Evolutionary conservation across 2,113 vertebrate genomes (phyloP), one percentile per base, ranked within the genome.

Genomic region (Ursus arctos): DNA sequence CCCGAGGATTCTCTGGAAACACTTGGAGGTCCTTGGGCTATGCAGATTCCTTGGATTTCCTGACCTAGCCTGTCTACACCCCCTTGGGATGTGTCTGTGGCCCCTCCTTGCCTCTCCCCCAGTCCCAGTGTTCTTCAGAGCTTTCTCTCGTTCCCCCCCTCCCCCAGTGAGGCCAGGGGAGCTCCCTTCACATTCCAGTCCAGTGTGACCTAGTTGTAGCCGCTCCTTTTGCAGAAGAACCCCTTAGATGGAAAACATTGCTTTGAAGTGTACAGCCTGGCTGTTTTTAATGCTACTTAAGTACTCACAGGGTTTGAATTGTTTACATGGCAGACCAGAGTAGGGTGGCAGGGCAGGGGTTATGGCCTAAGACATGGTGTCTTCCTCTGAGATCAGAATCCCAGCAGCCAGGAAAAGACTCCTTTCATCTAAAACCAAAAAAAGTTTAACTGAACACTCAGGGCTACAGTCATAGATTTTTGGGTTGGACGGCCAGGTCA

Each of bases 231-330:
- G 71, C 61, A 93, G 92, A 93, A 95, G 88, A 81, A 43, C 36
- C 61, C n/a, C 57, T 57, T 1, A 81, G 82, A 93, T 53, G 8
- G 92, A 76, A 74, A 49, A 51, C 81, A 57, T 69, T 0, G 1
- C 11, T 90, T 95, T 26, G 86, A 97, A 95, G 95, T 77, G 47
- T 14, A 57, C n/a, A 1, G 5, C 33, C 74, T 61, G 61, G 43
- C 90, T 92, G 83, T 80, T 94, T 90, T 57, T 83, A 81, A 80
- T 84, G 96, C 72, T 67, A 10, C 67, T 94, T 53, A 36, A 57
- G 22, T 85, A 59, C 67, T 59, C 79, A 15, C 84, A 79, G 49
- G 63, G 55, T 88, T 96, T 89, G 61, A n/a, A 43, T 80, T 91
- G 74, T 96, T 96, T 96, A 87, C 71, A 21, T n/a, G 55, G 40